Evolutionary conservation across 2,113 vertebrate genomes (phyloP).

Genomic region (Bucco capensis): DNA sequence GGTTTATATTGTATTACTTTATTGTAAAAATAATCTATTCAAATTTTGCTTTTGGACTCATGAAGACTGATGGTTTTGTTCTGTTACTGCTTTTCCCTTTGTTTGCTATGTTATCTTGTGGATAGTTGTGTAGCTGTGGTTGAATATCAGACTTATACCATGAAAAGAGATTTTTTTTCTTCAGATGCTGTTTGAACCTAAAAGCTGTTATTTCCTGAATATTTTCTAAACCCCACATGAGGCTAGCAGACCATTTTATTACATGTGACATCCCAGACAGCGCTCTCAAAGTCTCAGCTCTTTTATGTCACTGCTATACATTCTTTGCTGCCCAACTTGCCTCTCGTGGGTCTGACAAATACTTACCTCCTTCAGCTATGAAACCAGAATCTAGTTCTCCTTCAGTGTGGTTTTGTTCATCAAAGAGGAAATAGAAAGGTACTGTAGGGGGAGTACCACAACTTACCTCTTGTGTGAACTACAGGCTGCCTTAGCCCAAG

Average conservation of each 20-base stretch:
- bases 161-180: neutral
- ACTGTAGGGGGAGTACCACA: neutral
- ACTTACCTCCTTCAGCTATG: neutral
- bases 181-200: neutral
- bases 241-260: neutral
- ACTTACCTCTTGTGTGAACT: neutral
- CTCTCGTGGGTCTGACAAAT: neutral
- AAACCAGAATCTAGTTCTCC: neutral
- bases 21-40: neutral
- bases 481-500: neutral
- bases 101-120: neutral
- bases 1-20: neutral
- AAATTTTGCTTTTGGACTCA: neutral
- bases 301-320: neutral
- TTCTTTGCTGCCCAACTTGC: neutral
- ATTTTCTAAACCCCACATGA: neutral
- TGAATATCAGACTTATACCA: neutral
- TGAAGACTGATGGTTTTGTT: neutral
- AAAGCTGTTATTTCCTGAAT: neutral
- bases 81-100: neutral
- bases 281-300: neutral
- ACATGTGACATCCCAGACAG: neutral
- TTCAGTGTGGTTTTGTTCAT: neutral
- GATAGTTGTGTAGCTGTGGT: neutral
- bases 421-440: neutral